Evolutionary conservation across 2,113 vertebrate genomes (phyloP).

Genomic region (Pandion haliaetus): DNA sequence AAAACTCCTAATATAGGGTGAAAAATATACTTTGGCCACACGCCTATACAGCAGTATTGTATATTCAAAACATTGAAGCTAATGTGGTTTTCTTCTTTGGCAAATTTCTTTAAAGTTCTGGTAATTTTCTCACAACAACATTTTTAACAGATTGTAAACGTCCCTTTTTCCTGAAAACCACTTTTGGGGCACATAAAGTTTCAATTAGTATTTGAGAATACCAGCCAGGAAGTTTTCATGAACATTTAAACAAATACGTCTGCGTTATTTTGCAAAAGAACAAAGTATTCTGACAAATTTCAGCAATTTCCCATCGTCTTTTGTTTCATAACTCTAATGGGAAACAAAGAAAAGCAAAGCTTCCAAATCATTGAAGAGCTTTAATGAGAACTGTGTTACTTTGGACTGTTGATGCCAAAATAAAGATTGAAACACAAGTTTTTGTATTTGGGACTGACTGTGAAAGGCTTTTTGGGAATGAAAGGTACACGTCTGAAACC

Average conservation of each 20-base stretch:
- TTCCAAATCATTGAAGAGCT: conserved; percentile 2
- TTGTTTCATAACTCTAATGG: conserved; percentile 41
- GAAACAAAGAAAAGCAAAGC: conserved; percentile 36
- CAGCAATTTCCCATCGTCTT: conserved; percentile 12
- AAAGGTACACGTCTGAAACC: neutral
- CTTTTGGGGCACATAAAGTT: neutral
- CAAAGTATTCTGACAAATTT: conserved; percentile 20
- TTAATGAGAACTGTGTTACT: neutral
- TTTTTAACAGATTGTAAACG: neutral
- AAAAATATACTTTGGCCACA: neutral
- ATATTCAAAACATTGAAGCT: neutral
- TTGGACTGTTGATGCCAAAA: neutral
- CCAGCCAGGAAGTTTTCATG: conserved; percentile 43
- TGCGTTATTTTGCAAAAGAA: conserved; percentile 23
- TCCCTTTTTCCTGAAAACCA: conserved; percentile 32
- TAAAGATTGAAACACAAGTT: neutral
- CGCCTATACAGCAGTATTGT: neutral
- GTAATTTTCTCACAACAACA: neutral
- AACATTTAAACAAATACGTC: neutral
- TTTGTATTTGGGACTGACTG: neutral
- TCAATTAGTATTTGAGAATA: neutral
- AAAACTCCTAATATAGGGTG: neutral
- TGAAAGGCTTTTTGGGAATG: neutral
- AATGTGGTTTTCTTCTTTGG: neutral
- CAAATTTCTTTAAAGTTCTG: neutral